Evolutionary conservation across 2,888 invertebrate species (phyloP).

Genomic region (Melanophora roralis): DNA sequence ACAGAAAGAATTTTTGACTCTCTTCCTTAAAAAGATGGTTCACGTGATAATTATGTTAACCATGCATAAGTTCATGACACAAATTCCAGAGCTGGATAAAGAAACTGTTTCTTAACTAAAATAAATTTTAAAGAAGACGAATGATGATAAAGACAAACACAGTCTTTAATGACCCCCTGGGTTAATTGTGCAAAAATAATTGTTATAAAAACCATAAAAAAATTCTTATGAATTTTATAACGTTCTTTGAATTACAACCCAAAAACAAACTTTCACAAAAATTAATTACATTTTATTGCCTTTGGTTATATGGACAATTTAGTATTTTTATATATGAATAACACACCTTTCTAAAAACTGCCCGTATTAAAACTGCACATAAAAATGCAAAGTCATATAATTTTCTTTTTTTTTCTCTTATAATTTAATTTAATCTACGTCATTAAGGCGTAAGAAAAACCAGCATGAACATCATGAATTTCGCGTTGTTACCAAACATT

Average conservation of each 20-base stretch:
- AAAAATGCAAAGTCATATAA: conserved; percentile 17
- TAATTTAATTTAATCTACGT: conserved; percentile 40
- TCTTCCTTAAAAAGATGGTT: no score
- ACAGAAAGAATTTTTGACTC: no score
- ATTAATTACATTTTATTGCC: neutral
- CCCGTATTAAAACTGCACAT: neutral
- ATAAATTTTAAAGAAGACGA: no score
- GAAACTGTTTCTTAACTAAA: no score
- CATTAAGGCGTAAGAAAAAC: conserved; percentile 22
- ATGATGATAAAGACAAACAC: no score
- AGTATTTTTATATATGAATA: neutral
- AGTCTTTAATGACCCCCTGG: no score
- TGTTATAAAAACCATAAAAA: no score
- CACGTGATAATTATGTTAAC: no score
- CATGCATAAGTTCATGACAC: no score
- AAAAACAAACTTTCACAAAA: neutral
- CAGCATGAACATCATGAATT: conserved; percentile 20
- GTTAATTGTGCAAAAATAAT: no score
- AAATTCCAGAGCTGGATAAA: no score
- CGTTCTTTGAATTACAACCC: neutral
- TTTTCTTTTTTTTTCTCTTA: conserved; percentile 1
- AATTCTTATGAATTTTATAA: no score
- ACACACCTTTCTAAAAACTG: neutral
- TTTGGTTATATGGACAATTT: neutral
- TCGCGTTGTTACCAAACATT: neutral